Percentiles rank a stretch among this genome's conserved stretches.
phyloP scores from a whole-genome alignment of 2,113 vertebrate species.

The Sapajus apella region DNA sequence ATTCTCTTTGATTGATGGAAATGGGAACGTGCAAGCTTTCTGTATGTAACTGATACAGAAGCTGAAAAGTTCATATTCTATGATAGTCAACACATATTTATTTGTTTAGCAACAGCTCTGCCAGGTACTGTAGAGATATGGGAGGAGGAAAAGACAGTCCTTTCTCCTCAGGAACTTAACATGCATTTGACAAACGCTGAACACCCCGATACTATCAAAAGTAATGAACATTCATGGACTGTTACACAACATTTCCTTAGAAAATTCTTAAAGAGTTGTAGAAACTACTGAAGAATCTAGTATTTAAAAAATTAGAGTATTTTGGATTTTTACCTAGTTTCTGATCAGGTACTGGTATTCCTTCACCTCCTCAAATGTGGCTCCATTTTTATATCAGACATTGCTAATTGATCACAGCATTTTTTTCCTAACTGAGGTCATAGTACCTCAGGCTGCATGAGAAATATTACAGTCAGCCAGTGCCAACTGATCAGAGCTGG shows the following conservation, averaged over 20 bases:
- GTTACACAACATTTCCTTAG: neutral
- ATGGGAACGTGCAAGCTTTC: neutral
- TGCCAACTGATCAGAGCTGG: neutral
- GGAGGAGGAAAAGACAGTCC: neutral
- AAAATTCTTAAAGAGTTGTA: neutral
- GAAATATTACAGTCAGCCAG: neutral
- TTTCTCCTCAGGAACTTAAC: neutral
- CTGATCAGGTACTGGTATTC: neutral
- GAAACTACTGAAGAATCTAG: neutral
- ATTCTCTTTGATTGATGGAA: neutral
- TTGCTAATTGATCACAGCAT: neutral
- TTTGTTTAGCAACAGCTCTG: neutral
- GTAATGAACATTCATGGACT: neutral
- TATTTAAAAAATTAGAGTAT: neutral
- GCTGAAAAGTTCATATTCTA: neutral
- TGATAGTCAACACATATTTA: neutral
- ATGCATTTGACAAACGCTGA: neutral
- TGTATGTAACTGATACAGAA: neutral
- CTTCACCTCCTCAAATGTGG: neutral
- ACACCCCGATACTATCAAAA: neutral
- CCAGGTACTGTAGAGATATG: neutral
- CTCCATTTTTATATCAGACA: neutral
- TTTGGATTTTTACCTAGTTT: neutral
- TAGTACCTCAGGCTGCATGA: fast-evolving
- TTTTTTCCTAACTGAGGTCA: neutral